Conservation (phyloP, 2,113 vertebrate genomes). For the Harpagus bidentatus region DNA sequence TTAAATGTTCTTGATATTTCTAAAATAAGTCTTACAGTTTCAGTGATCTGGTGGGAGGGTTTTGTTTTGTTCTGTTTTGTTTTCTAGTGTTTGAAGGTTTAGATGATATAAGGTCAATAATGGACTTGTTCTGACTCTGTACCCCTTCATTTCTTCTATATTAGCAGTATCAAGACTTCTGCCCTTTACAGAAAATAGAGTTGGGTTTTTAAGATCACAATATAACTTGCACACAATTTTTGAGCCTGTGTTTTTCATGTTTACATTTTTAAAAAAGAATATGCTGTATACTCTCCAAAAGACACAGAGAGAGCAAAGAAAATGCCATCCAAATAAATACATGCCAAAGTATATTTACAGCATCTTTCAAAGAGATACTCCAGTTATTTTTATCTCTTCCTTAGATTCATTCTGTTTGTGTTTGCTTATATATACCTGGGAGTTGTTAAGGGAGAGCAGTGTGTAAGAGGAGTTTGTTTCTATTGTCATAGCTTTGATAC, state of each 20-base stretch:
- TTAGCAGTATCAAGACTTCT: neutral
- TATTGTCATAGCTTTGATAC: neutral
- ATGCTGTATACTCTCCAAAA: neutral
- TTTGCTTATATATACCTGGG: neutral
- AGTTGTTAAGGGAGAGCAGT: neutral
- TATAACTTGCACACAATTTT: neutral
- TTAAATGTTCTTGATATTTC: conserved; percentile 47
- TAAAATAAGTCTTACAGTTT: conserved; percentile 14
- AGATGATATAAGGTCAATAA: conserved; percentile 31
- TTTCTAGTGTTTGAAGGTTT: conserved; percentile 46
- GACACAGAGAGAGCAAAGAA: neutral
- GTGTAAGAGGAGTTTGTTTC: neutral
- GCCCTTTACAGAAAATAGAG: neutral
- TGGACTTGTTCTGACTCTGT: conserved; percentile 20
- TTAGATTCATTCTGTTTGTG: neutral
- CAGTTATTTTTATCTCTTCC: neutral
- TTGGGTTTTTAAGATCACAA: neutral
- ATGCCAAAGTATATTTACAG: conserved; percentile 7
- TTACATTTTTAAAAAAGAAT: neutral
- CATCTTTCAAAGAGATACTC: conserved; percentile 27
- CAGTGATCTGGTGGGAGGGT: neutral
- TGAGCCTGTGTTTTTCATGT: neutral
- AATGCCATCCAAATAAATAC: conserved; percentile 12
- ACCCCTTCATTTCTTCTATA: conserved; percentile 32
- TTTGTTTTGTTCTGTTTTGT: neutral